Conservation (phyloP, 2,888 invertebrate genomes). For the Tethea ocularis region DNA sequence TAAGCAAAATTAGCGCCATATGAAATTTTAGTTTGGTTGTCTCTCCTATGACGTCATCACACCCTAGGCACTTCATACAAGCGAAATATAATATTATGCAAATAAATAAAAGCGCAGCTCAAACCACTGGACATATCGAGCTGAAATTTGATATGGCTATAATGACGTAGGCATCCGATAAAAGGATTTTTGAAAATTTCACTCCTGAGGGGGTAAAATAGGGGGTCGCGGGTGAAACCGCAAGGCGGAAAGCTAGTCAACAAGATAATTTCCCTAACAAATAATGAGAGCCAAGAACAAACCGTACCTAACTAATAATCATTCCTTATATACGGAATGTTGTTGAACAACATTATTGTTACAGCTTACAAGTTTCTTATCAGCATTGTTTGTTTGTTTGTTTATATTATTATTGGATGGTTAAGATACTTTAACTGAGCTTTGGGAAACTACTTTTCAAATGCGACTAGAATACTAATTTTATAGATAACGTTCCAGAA, state of each 20-base stretch:
- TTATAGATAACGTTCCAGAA: neutral
- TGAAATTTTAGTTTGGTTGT: no score
- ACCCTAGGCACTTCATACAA: no score
- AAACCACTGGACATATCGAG: no score
- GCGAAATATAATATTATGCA: no score
- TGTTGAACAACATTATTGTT: constrained; percentile 39
- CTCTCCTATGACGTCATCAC: no score
- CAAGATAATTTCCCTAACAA: constrained; percentile 3
- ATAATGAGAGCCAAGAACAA: neutral
- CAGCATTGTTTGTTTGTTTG: constrained; percentile 36
- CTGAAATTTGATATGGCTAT: no score
- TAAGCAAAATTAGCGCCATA: no score
- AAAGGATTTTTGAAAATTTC: no score
- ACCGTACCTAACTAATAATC: constrained; percentile 43
- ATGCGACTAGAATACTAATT: neutral
- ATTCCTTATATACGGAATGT: constrained; percentile 46
- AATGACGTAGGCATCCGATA: neutral
- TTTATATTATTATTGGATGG: constrained; percentile 14
- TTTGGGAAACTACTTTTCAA: neutral
- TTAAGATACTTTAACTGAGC: neutral
- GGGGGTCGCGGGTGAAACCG: no score
- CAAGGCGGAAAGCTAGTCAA: no score
- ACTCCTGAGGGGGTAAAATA: no score
- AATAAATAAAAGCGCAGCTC: no score
- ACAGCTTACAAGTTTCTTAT: constrained; percentile 40